These are phyloP conservation scores for Neoarius graeffei DNA, from an alignment of 2,113 vertebrate species.

Conservation along the genomic window DNA sequence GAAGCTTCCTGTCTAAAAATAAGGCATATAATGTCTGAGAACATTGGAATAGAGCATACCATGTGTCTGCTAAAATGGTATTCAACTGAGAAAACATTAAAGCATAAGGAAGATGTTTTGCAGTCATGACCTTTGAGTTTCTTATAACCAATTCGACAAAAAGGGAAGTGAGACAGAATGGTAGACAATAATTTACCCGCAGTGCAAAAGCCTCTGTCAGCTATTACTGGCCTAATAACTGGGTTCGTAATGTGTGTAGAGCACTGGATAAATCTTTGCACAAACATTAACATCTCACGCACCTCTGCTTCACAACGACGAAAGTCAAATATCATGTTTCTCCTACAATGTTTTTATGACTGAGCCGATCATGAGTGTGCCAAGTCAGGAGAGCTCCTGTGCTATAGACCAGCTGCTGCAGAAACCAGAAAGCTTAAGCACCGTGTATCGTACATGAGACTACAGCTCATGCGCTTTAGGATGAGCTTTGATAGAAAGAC, in stretches of 20 bases:
- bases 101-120: not conserved
- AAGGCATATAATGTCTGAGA: not conserved
- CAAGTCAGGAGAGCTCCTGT: not conserved
- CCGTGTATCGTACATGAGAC: not conserved
- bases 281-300: not conserved
- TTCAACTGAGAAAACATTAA: not conserved
- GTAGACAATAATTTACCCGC: not conserved
- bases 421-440: not conserved
- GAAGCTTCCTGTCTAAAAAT: not conserved
- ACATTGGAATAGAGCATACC: not conserved
- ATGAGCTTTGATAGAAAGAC: slow-evolving; percentile 14
- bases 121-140: not conserved
- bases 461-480: slow-evolving; percentile 25
- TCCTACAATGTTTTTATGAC: not conserved
- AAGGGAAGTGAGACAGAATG: not conserved
- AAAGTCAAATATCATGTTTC: slow-evolving; percentile 1
- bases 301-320: not conserved
- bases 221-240: not conserved
- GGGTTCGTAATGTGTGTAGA: not conserved
- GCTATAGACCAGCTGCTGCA: slow-evolving; percentile 20
- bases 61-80: not conserved
- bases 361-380: not conserved
- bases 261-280: slow-evolving; percentile 5
- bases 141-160: not conserved
- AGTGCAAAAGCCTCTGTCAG: not conserved